Percentiles rank a stretch among this genome's conserved stretches.
Conservation (phyloP, 2,797 vertebrate species). For the Crocodylus rhombifer region DNA sequence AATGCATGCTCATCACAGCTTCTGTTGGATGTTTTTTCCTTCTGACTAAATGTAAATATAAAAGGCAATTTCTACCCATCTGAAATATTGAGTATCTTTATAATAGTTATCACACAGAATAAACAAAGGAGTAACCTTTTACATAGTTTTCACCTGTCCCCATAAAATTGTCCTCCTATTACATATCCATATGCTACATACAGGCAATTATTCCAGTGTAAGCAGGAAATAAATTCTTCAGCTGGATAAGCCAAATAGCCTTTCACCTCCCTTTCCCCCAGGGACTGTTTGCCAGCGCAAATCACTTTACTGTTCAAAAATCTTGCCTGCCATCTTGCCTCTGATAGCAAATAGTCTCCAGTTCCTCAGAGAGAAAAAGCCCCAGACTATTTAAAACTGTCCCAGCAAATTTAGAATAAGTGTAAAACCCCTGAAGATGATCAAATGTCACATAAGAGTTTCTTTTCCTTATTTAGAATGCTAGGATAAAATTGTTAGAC, state of each 20-base stretch:
- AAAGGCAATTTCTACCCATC: slow-evolving; percentile 3
- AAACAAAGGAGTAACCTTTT: slow-evolving; percentile 43
- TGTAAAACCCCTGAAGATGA: too few species aligned
- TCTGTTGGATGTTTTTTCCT: background rate
- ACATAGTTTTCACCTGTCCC: slow-evolving; percentile 39
- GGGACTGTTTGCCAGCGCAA: background rate
- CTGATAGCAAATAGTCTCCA: background rate
- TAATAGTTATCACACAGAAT: background rate
- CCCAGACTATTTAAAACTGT: background rate
- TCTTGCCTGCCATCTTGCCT: background rate
- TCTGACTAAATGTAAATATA: background rate
- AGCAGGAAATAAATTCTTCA: slow-evolving; percentile 59
- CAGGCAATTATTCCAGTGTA: background rate
- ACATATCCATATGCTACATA: slow-evolving; percentile 33
- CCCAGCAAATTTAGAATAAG: too few species aligned
- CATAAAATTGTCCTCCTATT: slow-evolving; percentile 33
- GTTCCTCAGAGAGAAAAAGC: background rate
- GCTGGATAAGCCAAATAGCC: slow-evolving; percentile 28
- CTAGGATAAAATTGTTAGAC: too few species aligned
- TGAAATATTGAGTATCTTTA: slow-evolving; percentile 12
- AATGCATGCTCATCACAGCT: background rate
- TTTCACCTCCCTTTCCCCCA: slow-evolving; percentile 3
- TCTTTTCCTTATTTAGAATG: too few species aligned
- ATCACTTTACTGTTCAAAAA: background rate
- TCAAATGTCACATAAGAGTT: too few species aligned